phyloP scores from a whole-genome alignment of 1,140 invertebrate species.

The Drosophila rhopaloa region DNA sequence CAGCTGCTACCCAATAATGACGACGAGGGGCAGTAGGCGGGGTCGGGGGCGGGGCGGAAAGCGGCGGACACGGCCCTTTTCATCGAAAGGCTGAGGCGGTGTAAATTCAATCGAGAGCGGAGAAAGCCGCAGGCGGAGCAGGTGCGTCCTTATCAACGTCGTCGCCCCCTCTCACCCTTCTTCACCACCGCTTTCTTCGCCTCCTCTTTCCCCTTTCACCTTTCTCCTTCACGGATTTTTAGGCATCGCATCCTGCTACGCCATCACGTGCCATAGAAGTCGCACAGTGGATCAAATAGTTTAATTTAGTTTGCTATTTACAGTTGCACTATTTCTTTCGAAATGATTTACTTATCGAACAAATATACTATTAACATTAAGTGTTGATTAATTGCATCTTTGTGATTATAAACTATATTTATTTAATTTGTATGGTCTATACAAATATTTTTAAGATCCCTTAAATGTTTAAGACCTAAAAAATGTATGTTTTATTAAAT shows the following conservation, averaged over 20 bases:
- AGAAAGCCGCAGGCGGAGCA: conserved; percentile 57
- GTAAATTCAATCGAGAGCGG: conserved; percentile 69
- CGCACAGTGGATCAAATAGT: conserved; percentile 19
- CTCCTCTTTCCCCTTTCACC: not conserved
- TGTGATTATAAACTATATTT: no score
- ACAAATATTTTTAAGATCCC: no score
- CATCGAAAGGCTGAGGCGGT: conserved; percentile 16
- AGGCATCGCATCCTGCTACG: conserved; percentile 16
- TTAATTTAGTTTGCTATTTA: no score
- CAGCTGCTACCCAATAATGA: conserved; percentile 59
- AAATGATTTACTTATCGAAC: no score
- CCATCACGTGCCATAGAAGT: conserved; percentile 31
- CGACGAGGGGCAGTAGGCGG: not conserved
- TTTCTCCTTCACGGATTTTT: conserved; percentile 7
- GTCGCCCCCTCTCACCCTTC: not conserved
- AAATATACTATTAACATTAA: no score
- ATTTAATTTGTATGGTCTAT: no score
- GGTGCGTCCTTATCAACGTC: conserved; percentile 61
- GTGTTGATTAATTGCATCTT: no score
- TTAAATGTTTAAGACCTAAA: no score
- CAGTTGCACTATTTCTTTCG: no score
- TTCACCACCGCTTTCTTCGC: not conserved
- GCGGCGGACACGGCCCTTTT: conserved; percentile 8
- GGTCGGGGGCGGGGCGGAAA: not conserved
- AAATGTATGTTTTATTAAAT: no score